These are phyloP conservation scores for Episyrphus balteatus DNA, from an alignment of 1,140 invertebrate genomes.

Conservation along the genomic window DNA sequence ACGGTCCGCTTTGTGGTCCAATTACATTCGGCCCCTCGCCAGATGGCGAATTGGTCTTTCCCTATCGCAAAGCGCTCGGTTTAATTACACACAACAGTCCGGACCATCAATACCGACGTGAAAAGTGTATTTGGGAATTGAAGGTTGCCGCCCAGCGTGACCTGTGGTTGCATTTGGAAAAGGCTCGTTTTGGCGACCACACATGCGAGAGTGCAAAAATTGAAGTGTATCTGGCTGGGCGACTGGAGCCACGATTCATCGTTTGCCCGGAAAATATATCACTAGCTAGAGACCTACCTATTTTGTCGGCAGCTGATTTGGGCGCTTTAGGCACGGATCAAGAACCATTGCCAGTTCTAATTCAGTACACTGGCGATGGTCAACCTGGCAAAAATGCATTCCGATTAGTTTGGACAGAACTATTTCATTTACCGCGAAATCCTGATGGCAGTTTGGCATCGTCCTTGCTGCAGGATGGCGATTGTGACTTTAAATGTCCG, in stretches of 20 bases:
- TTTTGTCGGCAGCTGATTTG: constrained; percentile 62
- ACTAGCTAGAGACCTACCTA: constrained; percentile 60
- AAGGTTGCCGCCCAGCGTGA: constrained; percentile 67
- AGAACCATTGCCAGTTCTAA: constrained; percentile 48
- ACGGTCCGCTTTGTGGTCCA: constrained; percentile 76
- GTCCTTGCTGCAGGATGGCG: constrained; percentile 51
- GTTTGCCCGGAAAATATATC: constrained; percentile 76
- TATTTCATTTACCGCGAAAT: constrained; percentile 75
- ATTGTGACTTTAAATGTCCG: constrained; percentile 73
- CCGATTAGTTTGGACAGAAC: constrained; percentile 78
- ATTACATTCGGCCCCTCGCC: constrained; percentile 60
- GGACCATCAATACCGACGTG: constrained; percentile 43
- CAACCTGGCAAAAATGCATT: constrained; percentile 65
- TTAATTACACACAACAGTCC: constrained; percentile 26
- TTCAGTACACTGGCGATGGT: constrained; percentile 52
- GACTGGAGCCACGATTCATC: constrained; percentile 57
- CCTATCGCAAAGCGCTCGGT: constrained; percentile 69
- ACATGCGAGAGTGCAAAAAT: constrained; percentile 73
- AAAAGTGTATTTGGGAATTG: constrained; percentile 81
- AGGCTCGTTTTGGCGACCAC: constrained; percentile 68
- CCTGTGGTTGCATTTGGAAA: constrained; percentile 75
- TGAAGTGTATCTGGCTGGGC: constrained; percentile 64
- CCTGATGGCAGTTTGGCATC: constrained; percentile 66
- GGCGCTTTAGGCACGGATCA: constrained; percentile 48
- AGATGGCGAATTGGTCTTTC: constrained; percentile 75